Base-by-base conservation (phyloP, 2,113 vertebrate species). In the Atherinomorus stipes region DNA sequence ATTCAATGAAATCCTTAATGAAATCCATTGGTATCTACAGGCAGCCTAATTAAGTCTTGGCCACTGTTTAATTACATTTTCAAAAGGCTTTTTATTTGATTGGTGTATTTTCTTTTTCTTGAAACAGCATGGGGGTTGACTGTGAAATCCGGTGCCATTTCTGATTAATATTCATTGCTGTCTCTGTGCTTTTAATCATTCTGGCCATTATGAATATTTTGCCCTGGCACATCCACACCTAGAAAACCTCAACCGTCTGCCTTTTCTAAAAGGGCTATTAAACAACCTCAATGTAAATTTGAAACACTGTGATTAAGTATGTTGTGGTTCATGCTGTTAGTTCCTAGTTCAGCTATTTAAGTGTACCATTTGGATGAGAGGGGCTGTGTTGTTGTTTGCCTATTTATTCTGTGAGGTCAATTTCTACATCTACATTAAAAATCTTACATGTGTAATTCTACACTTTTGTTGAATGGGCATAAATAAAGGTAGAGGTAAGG, bases 51-150 rank as follows among this genome's bases (percentile, higher is more conserved):
- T 90, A 89, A 87, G 60, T 79, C 70, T 52, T 58, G 78, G 64
- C 76, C 50, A 21, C 23, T 62, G 67, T 88, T 89, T 88, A 91
- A 92, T 91, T 90, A 84, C 67, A 73, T 89, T 91, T 90, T 89
- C 71, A 80, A 68, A 87, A 81, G 65, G 34, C 76, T 76, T 86
- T 87, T 85, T 45, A 83, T 85, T 87, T 88, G 75, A 89, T 85
- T 80, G 83, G 74, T 86, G 58, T 75, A 72, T 84, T 83, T 90
- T 80, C 26, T 13, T 80, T 62, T 75, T 74, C 67, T 72, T 73
- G 23, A 64, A 78, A 68, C 19, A 25, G 67, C 64, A 64, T 47
- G 31, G 44, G 66, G 49, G 18, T 50, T 62, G 64, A 79, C 57
- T 72, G 34, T 73, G 72, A 25, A 85, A 88, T 80, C 69, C 69